Evolutionary conservation across 2,888 invertebrate genomes (phyloP), one percentile per base, ranked within the genome.

Genomic region (Teleogryllus oceanicus): DNA sequence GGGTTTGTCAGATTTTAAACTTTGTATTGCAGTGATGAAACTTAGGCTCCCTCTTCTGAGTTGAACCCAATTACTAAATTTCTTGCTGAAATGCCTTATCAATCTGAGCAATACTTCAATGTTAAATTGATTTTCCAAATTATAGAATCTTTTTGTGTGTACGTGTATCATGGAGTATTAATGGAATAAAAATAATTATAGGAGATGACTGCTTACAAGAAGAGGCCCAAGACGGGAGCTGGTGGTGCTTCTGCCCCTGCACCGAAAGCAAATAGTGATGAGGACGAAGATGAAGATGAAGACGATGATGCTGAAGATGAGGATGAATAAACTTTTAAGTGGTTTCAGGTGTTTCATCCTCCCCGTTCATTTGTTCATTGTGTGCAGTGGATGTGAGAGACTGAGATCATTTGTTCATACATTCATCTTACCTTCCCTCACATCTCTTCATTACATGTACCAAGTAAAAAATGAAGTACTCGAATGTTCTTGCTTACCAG

Each of bases 171-270:
- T 8, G 8, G 37, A 37, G 37, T 37, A 37, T 37, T 37, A 37
- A 37, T 37, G 37, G 37, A 37, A 37, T 8, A 37, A 37, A 37
- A 37, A 8, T 37, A 76, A 37, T 88, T 88, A 3, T 86, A 94
- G 94, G 94, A 95, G 89, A 94, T 94, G 93, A 93, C 94, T 82
- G 94, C 94, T 79, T 95, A 95, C 89, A 94, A 94, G 88, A 94
- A 94, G 88, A 92, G 92, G 84, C 86, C 88, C 83, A 89, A 89
- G 85, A 84, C 21, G 16, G 37, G 49, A 18, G 18, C 49, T 2
- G 77, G 62, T 62, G 62, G 4, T 87, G 83, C 87, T 87, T 84
- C 87, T 83, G 87, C 87, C 82, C 89, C 88, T 82, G 89, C 89
- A 83, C 76, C 79, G 20, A 82, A 82, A 80, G 50, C 78, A n/a